A percentile compares a stretch with the other conserved stretches of the same genome.
phyloP scores from a whole-genome alignment of 1,140 invertebrate species.

The Lepidurus couesii region DNA sequence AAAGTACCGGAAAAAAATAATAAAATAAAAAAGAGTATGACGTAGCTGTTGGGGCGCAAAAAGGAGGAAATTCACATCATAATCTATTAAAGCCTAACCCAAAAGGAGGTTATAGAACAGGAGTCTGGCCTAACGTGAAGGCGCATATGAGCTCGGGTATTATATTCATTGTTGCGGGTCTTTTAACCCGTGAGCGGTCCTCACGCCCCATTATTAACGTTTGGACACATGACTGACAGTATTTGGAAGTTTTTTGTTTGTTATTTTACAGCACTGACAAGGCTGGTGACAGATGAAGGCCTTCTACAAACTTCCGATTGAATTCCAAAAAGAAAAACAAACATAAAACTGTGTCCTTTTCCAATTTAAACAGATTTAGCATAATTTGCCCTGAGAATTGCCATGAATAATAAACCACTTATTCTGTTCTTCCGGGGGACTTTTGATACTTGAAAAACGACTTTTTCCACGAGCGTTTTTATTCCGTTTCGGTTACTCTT shows the following conservation, averaged over 20 bases:
- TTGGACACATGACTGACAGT: neutral
- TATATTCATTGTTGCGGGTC: neutral
- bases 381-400: too few relatives aligned
- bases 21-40: neutral
- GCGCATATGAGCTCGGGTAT: neutral
- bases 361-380: too few relatives aligned
- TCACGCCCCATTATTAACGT: neutral
- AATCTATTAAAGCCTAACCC: neutral
- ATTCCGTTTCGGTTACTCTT: too few relatives aligned
- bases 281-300: neutral
- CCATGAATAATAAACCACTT: too few relatives aligned
- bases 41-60: neutral
- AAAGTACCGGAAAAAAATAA: neutral
- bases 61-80: conserved; percentile 3
- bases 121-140: neutral
- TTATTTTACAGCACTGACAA: neutral
- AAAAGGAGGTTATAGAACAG: neutral
- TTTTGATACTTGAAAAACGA: too few relatives aligned
- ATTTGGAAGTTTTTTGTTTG: neutral
- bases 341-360: too few relatives aligned
- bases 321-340: too few relatives aligned
- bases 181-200: neutral
- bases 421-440: too few relatives aligned
- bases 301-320: too few relatives aligned
- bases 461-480: too few relatives aligned